Conservation (phyloP, 2,797 vertebrate species). For the Mustela erminea region DNA sequence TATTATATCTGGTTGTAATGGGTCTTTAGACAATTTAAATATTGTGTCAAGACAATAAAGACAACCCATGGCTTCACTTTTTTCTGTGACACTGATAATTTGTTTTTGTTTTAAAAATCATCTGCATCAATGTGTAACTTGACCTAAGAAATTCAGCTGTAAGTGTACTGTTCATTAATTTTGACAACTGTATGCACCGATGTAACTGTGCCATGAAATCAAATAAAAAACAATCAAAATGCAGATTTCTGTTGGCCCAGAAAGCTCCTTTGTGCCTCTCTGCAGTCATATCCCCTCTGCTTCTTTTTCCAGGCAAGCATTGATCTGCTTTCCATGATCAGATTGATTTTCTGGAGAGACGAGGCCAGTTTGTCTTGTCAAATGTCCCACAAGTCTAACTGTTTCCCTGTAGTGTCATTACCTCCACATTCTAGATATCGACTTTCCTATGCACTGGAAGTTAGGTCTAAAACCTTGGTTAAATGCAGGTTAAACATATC, state of each 20-base stretch:
- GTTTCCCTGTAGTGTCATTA: constrained; percentile 42
- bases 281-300: background rate
- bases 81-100: background rate
- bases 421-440: background rate
- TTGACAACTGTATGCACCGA: background rate
- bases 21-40: background rate
- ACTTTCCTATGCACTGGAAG: constrained; percentile 21
- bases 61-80: background rate
- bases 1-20: background rate
- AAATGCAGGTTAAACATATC: background rate
- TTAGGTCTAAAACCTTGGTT: background rate
- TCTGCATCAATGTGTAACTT: background rate
- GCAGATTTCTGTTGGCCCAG: background rate
- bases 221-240: background rate
- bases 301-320: background rate
- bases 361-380: background rate
- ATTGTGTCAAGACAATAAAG: no score
- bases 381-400: background rate
- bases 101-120: constrained; percentile 9
- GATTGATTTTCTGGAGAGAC: constrained; percentile 55
- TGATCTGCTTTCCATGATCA: constrained; percentile 10
- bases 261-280: background rate
- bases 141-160: constrained; percentile 1
- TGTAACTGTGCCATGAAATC: no score
- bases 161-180: background rate